These are phyloP conservation scores for Lithophane socia DNA, from an alignment of 2,888 invertebrate species.

Conservation along the genomic window DNA sequence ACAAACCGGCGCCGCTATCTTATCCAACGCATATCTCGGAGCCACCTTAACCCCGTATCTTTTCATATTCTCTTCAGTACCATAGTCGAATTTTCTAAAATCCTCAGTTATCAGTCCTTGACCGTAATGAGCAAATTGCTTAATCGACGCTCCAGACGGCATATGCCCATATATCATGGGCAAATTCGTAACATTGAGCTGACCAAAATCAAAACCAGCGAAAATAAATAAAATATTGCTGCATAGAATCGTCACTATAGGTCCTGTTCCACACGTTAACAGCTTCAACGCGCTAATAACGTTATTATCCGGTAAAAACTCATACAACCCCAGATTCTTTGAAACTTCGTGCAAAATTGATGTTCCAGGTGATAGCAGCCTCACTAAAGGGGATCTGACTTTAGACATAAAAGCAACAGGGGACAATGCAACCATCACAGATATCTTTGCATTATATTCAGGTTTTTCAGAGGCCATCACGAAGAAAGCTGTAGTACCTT, in stretches of 20 bases:
- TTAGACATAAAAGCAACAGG: constrained; percentile 90
- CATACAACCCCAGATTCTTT: constrained; percentile 88
- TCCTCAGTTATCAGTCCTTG: constrained; percentile 82
- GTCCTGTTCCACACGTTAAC: constrained; percentile 83
- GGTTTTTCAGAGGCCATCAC: constrained; percentile 89
- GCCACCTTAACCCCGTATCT: constrained; percentile 76
- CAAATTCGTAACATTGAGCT: constrained; percentile 90
- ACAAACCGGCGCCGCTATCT: constrained; percentile 77
- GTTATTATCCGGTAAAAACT: constrained; percentile 91
- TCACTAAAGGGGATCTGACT: constrained; percentile 78
- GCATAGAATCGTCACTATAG: constrained; percentile 89
- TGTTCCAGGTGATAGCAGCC: constrained; percentile 75
- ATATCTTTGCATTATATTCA: constrained; percentile 90
- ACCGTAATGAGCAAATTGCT: constrained; percentile 89
- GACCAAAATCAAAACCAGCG: constrained; percentile 89
- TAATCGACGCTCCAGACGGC: constrained; percentile 89
- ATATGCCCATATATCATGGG: constrained; percentile 89
- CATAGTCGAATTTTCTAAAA: constrained; percentile 80
- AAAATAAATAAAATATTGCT: constrained; percentile 90
- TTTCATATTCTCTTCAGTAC: constrained; percentile 72
- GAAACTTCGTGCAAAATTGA: constrained; percentile 69
- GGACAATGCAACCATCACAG: constrained; percentile 89
- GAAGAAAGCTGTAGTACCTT: constrained; percentile 91
- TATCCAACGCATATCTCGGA: constrained; percentile 77
- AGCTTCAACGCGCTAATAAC: constrained; percentile 85